These are phyloP conservation scores for Heliconius hermathena DNA, from an alignment of 1,140 invertebrate species.

Conservation along the genomic window DNA sequence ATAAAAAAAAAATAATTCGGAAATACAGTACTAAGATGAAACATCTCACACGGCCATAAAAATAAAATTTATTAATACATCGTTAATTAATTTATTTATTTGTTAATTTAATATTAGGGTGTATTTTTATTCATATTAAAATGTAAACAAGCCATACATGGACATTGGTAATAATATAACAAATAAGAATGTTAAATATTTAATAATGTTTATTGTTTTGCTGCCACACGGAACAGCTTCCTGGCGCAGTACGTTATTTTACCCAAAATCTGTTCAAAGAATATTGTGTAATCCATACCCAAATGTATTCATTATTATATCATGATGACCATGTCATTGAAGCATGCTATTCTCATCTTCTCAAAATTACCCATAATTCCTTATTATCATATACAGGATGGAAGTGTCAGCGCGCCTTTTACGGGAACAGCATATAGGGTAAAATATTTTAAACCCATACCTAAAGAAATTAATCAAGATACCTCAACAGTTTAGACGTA, in stretches of 20 bases:
- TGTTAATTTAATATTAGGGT: too few relatives aligned
- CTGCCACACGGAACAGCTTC: slow-evolving; percentile 66
- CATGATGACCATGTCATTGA: slow-evolving; percentile 16
- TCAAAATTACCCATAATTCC: background rate
- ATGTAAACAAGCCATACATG: background rate
- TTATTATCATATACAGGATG: background rate
- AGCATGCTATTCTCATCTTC: slow-evolving; percentile 26
- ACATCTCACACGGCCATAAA: too few relatives aligned
- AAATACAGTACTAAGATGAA: too few relatives aligned
- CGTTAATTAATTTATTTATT: too few relatives aligned
- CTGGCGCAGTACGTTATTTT: slow-evolving; percentile 69
- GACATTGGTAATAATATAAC: background rate
- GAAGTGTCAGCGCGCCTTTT: too few relatives aligned
- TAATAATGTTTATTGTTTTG: slow-evolving; percentile 33
- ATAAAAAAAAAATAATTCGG: too few relatives aligned
- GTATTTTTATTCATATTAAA: background rate
- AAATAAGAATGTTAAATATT: background rate
- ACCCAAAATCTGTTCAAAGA: slow-evolving; percentile 13
- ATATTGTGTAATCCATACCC: slow-evolving; percentile 27
- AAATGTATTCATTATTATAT: slow-evolving; percentile 20
- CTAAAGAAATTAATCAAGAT: too few relatives aligned
- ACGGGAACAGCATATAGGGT: too few relatives aligned
- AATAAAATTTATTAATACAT: too few relatives aligned
- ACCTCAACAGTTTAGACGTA: too few relatives aligned
- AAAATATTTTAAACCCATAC: too few relatives aligned